Conservation (phyloP, 2,113 vertebrate genomes). For the Pelodiscus sinensis region DNA sequence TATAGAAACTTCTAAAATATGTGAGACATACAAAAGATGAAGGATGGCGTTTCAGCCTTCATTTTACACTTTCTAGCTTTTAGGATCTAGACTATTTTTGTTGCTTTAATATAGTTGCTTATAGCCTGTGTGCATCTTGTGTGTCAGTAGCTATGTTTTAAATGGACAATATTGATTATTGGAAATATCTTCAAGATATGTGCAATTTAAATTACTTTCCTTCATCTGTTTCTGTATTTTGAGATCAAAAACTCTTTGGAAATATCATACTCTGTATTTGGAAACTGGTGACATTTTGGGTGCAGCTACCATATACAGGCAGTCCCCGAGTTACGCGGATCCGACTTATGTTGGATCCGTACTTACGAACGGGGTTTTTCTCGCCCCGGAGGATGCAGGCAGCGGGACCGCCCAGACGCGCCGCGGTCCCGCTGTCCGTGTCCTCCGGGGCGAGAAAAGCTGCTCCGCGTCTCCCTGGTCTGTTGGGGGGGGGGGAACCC, state of each 20-base stretch:
- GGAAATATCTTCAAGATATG: neutral
- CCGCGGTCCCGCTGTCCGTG: no score
- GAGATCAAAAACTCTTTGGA: neutral
- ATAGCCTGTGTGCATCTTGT: neutral
- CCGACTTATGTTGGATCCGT: no score
- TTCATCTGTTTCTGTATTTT: neutral
- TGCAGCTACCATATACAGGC: neutral
- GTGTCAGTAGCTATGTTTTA: neutral
- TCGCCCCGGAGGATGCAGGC: no score
- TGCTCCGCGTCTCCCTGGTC: no score
- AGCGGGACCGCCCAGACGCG: no score
- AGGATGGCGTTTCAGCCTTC: neutral
- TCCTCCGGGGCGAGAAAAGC: no score
- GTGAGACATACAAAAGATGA: neutral
- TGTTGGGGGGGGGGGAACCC: no score
- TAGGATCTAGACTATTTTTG: neutral
- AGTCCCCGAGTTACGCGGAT: no score
- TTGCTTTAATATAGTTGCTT: neutral
- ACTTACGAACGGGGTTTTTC: no score
- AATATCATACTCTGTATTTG: neutral
- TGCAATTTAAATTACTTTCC: neutral
- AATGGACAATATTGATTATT: neutral
- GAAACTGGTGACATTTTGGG: neutral
- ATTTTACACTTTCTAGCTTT: neutral
- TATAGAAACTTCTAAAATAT: neutral